These are phyloP conservation scores for Garra rufa DNA, from an alignment of 2,113 vertebrate genomes.

Conservation along the genomic window DNA sequence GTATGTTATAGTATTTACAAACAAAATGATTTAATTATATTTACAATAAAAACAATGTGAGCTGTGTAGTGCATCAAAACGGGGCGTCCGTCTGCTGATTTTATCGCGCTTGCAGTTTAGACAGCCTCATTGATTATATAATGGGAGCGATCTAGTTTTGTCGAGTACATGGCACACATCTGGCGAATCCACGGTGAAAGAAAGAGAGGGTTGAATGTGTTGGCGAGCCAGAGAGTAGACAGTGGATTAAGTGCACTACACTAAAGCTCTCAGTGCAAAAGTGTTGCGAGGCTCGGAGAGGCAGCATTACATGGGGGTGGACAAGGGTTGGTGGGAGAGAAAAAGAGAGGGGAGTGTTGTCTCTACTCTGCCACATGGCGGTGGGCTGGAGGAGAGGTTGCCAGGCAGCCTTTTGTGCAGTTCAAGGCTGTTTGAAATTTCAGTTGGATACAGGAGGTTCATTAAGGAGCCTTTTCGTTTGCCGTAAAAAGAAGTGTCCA, in stretches of 20 bases:
- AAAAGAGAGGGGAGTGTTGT: conserved; percentile 37
- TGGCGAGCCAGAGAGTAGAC: conserved; percentile 11
- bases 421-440: conserved; percentile 68
- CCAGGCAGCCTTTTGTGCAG: conserved; percentile 63
- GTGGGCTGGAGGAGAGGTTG: conserved; percentile 50
- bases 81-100: neutral
- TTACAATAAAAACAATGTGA: neutral
- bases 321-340: conserved; percentile 1
- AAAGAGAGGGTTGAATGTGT: conserved; percentile 23
- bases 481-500: conserved; percentile 52
- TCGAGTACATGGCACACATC: neutral
- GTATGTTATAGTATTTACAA: neutral
- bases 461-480: conserved; percentile 62
- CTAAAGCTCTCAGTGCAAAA: conserved; percentile 24
- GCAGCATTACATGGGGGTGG: neutral
- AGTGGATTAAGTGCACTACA: conserved; percentile 20
- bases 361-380: conserved; percentile 55
- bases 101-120: neutral
- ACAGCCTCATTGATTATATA: conserved; percentile 22
- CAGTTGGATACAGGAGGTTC: conserved; percentile 62
- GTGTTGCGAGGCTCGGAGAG: neutral
- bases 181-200: neutral
- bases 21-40: neutral
- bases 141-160: neutral
- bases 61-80: neutral